These are phyloP conservation scores for Sebastolobus alascanus DNA, from an alignment of 2,797 vertebrate species.

Conservation along the genomic window DNA sequence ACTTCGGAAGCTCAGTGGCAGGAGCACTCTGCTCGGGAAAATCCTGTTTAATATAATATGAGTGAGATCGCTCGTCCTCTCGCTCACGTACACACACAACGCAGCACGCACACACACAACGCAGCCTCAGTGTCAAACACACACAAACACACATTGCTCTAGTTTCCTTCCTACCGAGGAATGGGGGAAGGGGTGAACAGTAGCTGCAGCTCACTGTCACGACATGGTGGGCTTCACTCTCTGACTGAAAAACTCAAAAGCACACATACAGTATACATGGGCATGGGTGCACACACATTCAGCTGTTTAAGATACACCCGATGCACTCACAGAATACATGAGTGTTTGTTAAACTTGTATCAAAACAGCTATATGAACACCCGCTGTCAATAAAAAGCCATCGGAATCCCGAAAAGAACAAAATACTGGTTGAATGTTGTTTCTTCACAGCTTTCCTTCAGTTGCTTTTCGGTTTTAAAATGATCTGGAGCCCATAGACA, in stretches of 20 bases:
- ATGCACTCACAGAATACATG: neutral
- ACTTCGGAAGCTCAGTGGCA: conserved; percentile 84
- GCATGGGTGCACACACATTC: neutral
- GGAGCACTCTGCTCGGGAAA: conserved; percentile 81
- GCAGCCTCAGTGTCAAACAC: conserved; percentile 56
- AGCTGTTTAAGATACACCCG: neutral
- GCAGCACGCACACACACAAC: conserved; percentile 34
- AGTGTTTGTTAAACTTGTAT: neutral
- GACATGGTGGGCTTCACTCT: conserved; percentile 57
- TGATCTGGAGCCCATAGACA: neutral
- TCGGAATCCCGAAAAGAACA: neutral
- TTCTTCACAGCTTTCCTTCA: neutral
- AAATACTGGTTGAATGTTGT: neutral
- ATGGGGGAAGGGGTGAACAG: conserved; percentile 71
- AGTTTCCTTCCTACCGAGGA: conserved; percentile 76
- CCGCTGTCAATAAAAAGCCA: neutral
- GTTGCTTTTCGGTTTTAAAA: neutral
- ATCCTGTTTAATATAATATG: conserved; percentile 86
- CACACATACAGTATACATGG: neutral
- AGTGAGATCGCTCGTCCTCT: conserved; percentile 62
- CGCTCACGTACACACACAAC: conserved; percentile 47
- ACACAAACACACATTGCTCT: conserved; percentile 72
- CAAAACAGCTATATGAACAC: neutral
- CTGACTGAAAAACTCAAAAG: conserved; percentile 23
- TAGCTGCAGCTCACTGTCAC: conserved; percentile 69